Evolutionary conservation across 1,140 invertebrate genomes (phyloP).

Genomic region (Drosophila arawakana): DNA sequence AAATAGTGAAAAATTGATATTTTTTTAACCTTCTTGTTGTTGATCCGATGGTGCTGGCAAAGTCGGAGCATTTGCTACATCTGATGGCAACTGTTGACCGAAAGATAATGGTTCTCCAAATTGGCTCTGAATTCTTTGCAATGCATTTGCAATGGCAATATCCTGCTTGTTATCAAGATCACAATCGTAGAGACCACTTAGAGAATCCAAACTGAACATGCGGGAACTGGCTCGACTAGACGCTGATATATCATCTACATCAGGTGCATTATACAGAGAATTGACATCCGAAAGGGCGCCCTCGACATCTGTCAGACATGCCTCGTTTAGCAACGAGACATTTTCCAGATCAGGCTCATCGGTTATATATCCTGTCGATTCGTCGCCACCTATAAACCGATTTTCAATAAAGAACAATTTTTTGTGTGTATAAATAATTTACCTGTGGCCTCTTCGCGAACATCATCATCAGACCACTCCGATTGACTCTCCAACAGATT

Average conservation of each 20-base stretch:
- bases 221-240: slow-evolving; percentile 91
- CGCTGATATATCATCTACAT: slow-evolving; percentile 91
- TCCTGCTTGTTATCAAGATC: slow-evolving; percentile 84
- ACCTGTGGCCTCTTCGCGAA: slow-evolving; percentile 84
- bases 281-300: slow-evolving; percentile 93
- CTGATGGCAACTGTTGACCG: slow-evolving; percentile 39
- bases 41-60: no score
- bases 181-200: slow-evolving; percentile 93
- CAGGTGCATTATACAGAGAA: slow-evolving; percentile 91
- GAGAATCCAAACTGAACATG: slow-evolving; percentile 90
- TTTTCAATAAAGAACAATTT: background rate
- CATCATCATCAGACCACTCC: slow-evolving; percentile 91
- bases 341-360: slow-evolving; percentile 93
- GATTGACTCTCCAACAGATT: slow-evolving; percentile 88
- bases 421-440: background rate
- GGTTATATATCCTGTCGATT: slow-evolving; percentile 92
- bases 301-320: slow-evolving; percentile 93
- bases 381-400: slow-evolving; percentile 86
- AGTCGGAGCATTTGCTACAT: slow-evolving; percentile 10
- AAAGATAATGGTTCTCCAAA: slow-evolving; percentile 79
- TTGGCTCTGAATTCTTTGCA: slow-evolving; percentile 83
- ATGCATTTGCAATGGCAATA: slow-evolving; percentile 84
- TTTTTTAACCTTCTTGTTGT: no score
- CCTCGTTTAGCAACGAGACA: slow-evolving; percentile 92
- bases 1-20: no score